Base-by-base conservation (phyloP, 2,888 invertebrate genomes). In the Scotopteryx bipunctaria region DNA sequence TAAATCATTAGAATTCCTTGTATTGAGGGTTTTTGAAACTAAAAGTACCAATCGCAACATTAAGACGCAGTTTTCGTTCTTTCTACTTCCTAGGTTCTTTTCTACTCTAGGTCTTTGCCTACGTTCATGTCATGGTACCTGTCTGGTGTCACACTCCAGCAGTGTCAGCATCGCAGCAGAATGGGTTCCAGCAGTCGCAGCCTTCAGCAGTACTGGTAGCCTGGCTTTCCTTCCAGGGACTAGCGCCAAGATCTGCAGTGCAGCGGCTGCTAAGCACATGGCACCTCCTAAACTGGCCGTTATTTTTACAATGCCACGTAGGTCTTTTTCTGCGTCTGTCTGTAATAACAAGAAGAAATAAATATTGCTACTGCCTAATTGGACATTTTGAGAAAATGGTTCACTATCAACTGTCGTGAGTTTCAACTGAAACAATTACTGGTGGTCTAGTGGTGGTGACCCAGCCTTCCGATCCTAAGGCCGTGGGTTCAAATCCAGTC, bases 281-380 rank as follows among this genome's bases (percentile, higher is more conserved):
- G 85, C 88, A 0, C 83, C 85, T 0, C 88, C 81, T 1, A 88
- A 55, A 0, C 85, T 82, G 0, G 83, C 82, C 2, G 86, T 85
- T 19, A 89, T 81, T 61, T 81, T 83, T 2, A 88, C 86, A 5
- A 88, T 74, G 0, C 82, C 83, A 0, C 81, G 78, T 0, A 87
- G 70, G 32, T 88, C 87, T 48, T 81, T 83, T 51, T 87, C 88
- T 46, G 78, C 79, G 38, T 87, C 85, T 52, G 86, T 85, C 89
- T 89, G 69, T 15, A 67, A 41, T 42, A 14, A 13, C 11, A 31
- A 15, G 21, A 29, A 25, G 8, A 6, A n/a, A n/a, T n/a, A n/a
- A n/a, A n/a, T n/a, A n/a, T n/a, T 23, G 9, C 9, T 9, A 25
- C 9, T 2, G 8, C 25, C 9, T 9, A 2, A 6, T n/a, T 8